Evolutionary conservation across 2,797 vertebrate species (phyloP), one percentile per base, ranked within the genome.

Genomic region (Diglossa cyanea): DNA sequence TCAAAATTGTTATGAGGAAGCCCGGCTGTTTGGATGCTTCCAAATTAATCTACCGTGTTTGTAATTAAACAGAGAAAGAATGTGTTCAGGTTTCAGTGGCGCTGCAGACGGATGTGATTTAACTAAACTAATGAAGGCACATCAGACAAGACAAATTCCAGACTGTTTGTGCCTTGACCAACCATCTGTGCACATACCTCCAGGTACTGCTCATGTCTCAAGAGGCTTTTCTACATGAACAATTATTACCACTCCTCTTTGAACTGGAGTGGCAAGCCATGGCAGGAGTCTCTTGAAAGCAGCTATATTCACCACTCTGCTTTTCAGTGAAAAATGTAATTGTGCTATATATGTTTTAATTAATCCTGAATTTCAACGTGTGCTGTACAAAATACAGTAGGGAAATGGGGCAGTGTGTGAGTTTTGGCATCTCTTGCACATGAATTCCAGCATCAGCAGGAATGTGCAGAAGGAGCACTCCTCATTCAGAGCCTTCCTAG

Each of bases 181-280:
- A 87, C 96, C 98, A 98, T 98, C 98, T 98, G 98, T 97, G 96
- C 83, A 81, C 98, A 98, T 98, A 98, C 98, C 97, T 98, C 89
- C 97, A 98, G 97, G 98, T 98, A 97, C 97, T 97, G 97, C 97
- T 98, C 97, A 98, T 97, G 98, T 98, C 98, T 98, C 96, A 72
- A 97, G 97, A 97, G 97, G 96, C 96, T 97, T 97, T 98, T 97
- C 96, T 97, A 89, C 96, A 94, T 94, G 96, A 97, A 78, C 98
- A 97, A 75, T 97, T 97, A 96, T 88, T 96, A 95, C 96, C 92
- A 84, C 97, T 95, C 96, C 83, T 97, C 67, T 94, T 62, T 79
- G 80, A 92, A 83, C 96, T 96, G 93, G 51, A 94, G 95, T 96
- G 94, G 97, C 98, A 97, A 97, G 97, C 97, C 95, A 65, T 95